These are phyloP conservation scores for Folsomia manolachei DNA, from an alignment of 2,888 invertebrate species.

Conservation along the genomic window DNA sequence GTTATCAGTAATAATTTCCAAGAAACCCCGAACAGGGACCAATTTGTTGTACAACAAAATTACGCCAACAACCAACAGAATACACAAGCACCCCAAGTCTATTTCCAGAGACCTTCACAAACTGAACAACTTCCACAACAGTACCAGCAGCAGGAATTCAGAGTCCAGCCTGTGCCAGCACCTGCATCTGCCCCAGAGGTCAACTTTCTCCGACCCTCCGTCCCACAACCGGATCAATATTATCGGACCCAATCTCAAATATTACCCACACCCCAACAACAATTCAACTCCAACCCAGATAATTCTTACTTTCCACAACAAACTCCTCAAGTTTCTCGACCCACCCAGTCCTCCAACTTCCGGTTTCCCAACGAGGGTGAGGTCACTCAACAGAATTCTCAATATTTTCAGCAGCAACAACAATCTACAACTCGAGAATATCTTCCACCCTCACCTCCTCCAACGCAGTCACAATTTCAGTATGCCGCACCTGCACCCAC, in stretches of 20 bases:
- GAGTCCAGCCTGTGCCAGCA: neutral
- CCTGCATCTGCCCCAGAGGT: slow-evolving; percentile 6
- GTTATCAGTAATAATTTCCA: neutral
- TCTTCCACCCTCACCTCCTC: slow-evolving; percentile 1
- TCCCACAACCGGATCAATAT: slow-evolving; percentile 7
- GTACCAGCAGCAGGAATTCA: slow-evolving; percentile 22
- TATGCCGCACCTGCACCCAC: slow-evolving; percentile 1
- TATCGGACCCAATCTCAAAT: slow-evolving; percentile 9
- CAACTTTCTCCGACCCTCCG: neutral
- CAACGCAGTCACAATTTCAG: slow-evolving; percentile 8
- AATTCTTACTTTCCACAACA: slow-evolving; percentile 6
- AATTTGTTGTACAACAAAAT: neutral
- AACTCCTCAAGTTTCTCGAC: neutral
- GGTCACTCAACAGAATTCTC: neutral
- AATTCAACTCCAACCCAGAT: slow-evolving; percentile 10
- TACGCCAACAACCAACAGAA: neutral
- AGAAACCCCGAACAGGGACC: neutral
- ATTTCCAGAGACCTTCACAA: neutral
- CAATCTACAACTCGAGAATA: slow-evolving; percentile 11
- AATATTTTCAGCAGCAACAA: slow-evolving; percentile 15
- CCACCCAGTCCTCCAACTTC: slow-evolving; percentile 9
- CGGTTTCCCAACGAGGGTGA: slow-evolving; percentile 10
- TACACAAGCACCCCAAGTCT: neutral
- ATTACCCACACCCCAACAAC: slow-evolving; percentile 2
- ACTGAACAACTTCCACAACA: neutral